Evolutionary conservation across 2,888 invertebrate genomes (phyloP).

Genomic region (Drosophila monieri): DNA sequence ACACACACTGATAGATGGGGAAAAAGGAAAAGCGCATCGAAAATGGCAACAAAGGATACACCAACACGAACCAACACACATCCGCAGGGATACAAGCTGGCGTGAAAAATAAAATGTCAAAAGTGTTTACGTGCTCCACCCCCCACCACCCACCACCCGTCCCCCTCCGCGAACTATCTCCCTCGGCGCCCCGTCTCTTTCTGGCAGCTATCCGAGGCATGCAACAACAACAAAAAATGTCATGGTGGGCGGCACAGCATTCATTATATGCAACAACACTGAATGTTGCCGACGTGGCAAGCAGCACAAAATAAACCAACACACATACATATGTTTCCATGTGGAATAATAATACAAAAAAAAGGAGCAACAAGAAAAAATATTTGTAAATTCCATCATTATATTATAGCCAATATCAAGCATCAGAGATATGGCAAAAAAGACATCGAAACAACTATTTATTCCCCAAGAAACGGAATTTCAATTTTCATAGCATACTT

Average conservation of each 20-base stretch:
- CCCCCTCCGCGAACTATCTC: neutral
- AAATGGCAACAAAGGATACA: constrained; percentile 58
- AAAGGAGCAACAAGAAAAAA: constrained; percentile 40
- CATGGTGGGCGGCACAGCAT: constrained; percentile 54
- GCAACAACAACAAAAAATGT: constrained; percentile 59
- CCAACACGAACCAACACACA: constrained; percentile 36
- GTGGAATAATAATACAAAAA: no score
- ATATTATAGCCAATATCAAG: no score
- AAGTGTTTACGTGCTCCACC: constrained; percentile 71
- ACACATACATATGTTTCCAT: no score
- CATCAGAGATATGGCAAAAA: no score
- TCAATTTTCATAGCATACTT: neutral
- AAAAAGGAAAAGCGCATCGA: constrained; percentile 30
- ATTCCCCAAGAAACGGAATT: no score
- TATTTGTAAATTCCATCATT: neutral
- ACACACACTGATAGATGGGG: neutral
- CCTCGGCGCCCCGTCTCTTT: constrained; percentile 8
- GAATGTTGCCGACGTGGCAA: constrained; percentile 76
- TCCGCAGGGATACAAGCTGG: constrained; percentile 53
- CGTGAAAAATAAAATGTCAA: constrained; percentile 78
- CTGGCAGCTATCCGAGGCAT: constrained; percentile 58
- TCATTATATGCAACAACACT: constrained; percentile 77
- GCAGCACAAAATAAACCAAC: neutral
- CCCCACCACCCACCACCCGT: neutral
- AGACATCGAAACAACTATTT: no score